A percentile compares a stretch with the other conserved stretches of the same genome.
Evolutionary conservation across 1,140 invertebrate genomes (phyloP).

Genomic region (Hypsibius dujardini): DNA sequence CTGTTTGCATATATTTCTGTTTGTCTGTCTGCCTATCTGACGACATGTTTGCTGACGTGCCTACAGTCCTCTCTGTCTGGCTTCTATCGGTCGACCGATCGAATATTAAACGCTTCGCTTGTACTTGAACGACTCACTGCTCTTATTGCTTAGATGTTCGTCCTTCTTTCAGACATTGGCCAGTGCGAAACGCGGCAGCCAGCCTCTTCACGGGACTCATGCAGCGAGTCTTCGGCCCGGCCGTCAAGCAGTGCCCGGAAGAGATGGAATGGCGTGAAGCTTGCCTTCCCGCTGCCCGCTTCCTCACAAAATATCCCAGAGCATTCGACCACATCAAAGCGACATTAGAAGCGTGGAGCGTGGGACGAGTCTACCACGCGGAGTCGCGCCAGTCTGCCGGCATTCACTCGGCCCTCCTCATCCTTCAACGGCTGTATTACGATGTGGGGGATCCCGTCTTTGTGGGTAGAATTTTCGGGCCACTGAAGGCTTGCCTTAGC

Average conservation of each 20-base stretch:
- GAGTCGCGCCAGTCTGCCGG: background rate
- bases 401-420: background rate
- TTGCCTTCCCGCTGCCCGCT: background rate
- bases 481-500: background rate
- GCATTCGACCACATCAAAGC: background rate
- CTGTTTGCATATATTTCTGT: no score
- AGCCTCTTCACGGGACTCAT: slow-evolving; percentile 11
- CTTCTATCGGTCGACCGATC: no score
- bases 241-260: background rate
- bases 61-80: no score
- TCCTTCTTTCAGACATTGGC: background rate
- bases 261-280: slow-evolving; percentile 4
- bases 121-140: no score
- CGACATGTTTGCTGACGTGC: no score
- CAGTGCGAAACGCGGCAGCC: slow-evolving; percentile 2
- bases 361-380: background rate
- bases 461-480: background rate
- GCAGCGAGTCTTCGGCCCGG: slow-evolving; percentile 11
- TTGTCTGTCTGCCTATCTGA: no score
- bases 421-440: background rate
- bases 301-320: background rate
- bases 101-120: no score
- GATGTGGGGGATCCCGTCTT: background rate
- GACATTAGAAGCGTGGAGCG: background rate
- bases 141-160: no score